These are phyloP conservation scores for Macrotis lagotis DNA, from an alignment of 2,113 vertebrate species.

Conservation along the genomic window DNA sequence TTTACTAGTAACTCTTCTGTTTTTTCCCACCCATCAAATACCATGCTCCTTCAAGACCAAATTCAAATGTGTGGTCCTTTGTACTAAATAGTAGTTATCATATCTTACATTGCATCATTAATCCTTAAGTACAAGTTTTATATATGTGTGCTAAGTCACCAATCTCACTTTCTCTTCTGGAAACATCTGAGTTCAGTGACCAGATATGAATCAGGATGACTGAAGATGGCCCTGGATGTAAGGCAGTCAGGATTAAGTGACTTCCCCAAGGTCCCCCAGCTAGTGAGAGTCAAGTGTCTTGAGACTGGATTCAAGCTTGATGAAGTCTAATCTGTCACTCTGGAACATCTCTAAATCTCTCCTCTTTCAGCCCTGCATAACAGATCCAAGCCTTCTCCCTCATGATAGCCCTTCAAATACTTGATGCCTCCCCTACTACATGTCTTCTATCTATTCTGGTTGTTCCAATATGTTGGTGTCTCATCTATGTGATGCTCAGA, in stretches of 20 bases:
- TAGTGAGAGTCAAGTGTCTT: too few species aligned
- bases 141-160: too few species aligned
- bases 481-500: background rate
- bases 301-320: too few species aligned
- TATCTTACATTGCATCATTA: background rate
- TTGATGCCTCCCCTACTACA: background rate
- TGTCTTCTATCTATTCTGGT: background rate
- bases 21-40: background rate
- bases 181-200: too few species aligned
- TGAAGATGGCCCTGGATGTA: too few species aligned
- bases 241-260: too few species aligned
- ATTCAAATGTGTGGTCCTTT: background rate
- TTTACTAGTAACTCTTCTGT: background rate
- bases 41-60: background rate
- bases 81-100: background rate
- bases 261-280: too few species aligned
- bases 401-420: background rate
- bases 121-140: background rate
- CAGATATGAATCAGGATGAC: too few species aligned
- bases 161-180: too few species aligned
- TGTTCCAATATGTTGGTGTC: background rate
- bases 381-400: background rate
- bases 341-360: background rate
- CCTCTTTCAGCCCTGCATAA: background rate
- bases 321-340: background rate